phyloP scores from a whole-genome alignment of 2,113 vertebrate genomes.

The Hippocampus guttulatus region DNA sequence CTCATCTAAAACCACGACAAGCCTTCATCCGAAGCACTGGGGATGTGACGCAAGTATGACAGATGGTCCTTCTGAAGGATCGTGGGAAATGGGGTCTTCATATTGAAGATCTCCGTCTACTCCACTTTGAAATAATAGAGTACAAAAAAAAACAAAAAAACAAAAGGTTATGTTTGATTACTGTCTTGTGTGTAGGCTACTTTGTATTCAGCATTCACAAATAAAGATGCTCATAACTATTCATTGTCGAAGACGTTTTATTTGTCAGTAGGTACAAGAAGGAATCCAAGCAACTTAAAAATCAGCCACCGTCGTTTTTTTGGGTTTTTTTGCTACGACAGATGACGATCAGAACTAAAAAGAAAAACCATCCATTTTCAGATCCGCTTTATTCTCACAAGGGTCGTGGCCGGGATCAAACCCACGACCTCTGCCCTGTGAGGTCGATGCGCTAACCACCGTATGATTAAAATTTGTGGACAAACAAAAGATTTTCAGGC shows the following conservation, averaged over 20 bases:
- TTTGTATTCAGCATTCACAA: conserved; percentile 67
- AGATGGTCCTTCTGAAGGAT: conserved; percentile 22
- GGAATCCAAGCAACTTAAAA: neutral
- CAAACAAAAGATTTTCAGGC: too few relatives aligned
- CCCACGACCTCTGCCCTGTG: too few relatives aligned
- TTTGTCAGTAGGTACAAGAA: neutral
- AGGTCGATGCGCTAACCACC: too few relatives aligned
- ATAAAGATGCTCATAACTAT: conserved; percentile 63
- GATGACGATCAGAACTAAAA: too few relatives aligned
- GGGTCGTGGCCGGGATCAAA: too few relatives aligned
- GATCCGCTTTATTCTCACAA: too few relatives aligned
- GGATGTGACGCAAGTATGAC: conserved; percentile 28
- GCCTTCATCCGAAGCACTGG: conserved; percentile 33
- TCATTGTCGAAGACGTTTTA: conserved; percentile 28
- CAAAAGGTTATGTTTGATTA: conserved; percentile 42
- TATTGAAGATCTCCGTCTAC: conserved; percentile 66
- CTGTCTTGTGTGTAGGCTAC: conserved; percentile 51
- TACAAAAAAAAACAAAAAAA: conserved; percentile 29
- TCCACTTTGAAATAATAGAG: conserved; percentile 51
- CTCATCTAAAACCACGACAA: neutral
- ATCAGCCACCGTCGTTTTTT: too few relatives aligned
- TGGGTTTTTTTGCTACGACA: too few relatives aligned
- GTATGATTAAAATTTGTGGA: too few relatives aligned
- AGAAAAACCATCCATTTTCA: too few relatives aligned
- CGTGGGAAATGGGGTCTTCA: conserved; percentile 58